Percentiles rank a stretch among this genome's conserved stretches.
Conservation (phyloP, 1,140 invertebrate genomes). For the Antheraea mylitta region DNA sequence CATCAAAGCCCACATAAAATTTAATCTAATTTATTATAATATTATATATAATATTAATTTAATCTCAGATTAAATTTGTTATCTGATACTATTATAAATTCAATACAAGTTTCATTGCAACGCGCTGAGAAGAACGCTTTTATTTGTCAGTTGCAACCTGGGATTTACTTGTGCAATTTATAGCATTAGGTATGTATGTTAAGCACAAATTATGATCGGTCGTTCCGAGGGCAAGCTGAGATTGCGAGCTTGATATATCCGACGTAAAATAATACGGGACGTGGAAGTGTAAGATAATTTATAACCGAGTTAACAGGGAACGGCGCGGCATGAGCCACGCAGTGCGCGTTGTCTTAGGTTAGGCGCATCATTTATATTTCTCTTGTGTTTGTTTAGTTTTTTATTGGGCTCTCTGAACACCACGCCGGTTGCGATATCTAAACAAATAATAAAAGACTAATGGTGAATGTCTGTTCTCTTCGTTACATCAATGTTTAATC, state of each 20-base stretch:
- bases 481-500: conserved; percentile 63
- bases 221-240: conserved; percentile 50
- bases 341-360: conserved; percentile 62
- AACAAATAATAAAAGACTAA: conserved; percentile 73
- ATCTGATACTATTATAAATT: not conserved
- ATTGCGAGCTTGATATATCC: conserved; percentile 65
- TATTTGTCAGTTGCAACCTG: conserved; percentile 35
- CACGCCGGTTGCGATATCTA: conserved; percentile 55
- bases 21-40: too few species aligned
- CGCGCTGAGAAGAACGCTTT: conserved; percentile 14
- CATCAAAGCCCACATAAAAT: not conserved
- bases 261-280: conserved; percentile 68
- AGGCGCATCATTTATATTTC: conserved; percentile 75
- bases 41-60: too few species aligned
- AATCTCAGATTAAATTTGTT: not conserved
- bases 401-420: conserved; percentile 51
- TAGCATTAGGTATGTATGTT: conserved; percentile 33
- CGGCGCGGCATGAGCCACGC: conserved; percentile 45
- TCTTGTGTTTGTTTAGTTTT: conserved; percentile 72
- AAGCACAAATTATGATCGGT: conserved; percentile 59
- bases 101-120: conserved; percentile 26
- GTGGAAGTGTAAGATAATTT: conserved; percentile 68
- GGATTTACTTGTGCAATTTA: conserved; percentile 46
- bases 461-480: conserved; percentile 57
- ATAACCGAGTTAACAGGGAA: conserved; percentile 62